Evolutionary conservation across 1,140 invertebrate species (phyloP).

Genomic region (Stegodyphus mimosarum): DNA sequence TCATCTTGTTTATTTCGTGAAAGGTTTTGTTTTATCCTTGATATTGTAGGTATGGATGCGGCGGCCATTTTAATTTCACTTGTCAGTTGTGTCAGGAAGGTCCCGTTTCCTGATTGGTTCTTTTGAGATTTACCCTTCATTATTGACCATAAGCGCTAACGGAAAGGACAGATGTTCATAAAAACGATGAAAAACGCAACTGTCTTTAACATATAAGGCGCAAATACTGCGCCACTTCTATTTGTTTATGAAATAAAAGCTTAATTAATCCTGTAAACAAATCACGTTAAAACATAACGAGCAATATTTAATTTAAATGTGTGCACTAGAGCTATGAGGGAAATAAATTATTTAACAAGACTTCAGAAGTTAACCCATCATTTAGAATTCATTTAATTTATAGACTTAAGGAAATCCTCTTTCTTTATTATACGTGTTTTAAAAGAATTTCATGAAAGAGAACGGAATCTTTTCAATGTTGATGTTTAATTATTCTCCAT

Average conservation of each 20-base stretch:
- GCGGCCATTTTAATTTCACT: conserved; percentile 60
- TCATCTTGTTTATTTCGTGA: conserved; percentile 43
- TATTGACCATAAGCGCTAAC: conserved; percentile 47
- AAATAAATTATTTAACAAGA: too few species aligned
- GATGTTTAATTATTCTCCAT: too few species aligned
- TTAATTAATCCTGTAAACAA: not conserved
- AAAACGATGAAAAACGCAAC: not conserved
- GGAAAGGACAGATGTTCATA: conserved; percentile 21
- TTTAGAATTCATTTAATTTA: too few species aligned
- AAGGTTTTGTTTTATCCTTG: conserved; percentile 43
- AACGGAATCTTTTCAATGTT: too few species aligned
- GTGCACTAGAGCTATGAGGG: too few species aligned
- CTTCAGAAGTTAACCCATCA: too few species aligned
- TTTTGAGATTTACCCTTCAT: conserved; percentile 54
- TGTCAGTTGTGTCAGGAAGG: conserved; percentile 60
- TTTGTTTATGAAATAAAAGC: not conserved
- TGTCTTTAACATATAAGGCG: not conserved
- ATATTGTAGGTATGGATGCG: conserved; percentile 42
- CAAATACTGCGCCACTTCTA: not conserved
- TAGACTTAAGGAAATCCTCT: too few species aligned
- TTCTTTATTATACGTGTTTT: too few species aligned
- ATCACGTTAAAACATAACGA: too few species aligned
- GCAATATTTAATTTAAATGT: too few species aligned
- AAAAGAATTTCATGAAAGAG: too few species aligned
- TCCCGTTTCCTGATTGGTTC: conserved; percentile 52